Conservation (phyloP, 1,140 invertebrate genomes). For the Trachelipus rathkii region DNA sequence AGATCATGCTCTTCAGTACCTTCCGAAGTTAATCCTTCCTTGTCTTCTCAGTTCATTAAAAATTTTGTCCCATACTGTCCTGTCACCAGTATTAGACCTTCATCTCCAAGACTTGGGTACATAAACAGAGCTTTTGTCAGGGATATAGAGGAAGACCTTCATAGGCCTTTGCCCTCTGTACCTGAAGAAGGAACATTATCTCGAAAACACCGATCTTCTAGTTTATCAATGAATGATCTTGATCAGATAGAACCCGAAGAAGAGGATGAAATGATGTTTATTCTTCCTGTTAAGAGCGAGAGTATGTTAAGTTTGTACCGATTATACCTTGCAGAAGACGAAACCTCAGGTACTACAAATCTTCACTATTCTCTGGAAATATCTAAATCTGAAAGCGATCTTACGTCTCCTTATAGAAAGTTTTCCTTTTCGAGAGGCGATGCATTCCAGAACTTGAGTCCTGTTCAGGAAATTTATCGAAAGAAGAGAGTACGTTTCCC, state of each 20-base stretch:
- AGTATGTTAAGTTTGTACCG: constrained; percentile 47
- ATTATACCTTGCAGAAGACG: constrained; percentile 40
- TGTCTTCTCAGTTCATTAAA: no score
- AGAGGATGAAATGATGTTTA: constrained; percentile 44
- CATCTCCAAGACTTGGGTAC: constrained; percentile 24
- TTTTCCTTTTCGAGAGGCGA: background rate
- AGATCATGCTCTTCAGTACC: constrained; percentile 8
- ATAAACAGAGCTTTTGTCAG: constrained; percentile 34
- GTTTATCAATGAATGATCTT: constrained; percentile 55
- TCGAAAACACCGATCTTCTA: constrained; percentile 46
- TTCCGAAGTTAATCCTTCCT: background rate
- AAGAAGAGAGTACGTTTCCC: constrained; percentile 34
- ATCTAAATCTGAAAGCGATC: constrained; percentile 40
- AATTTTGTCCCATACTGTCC: background rate
- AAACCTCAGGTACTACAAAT: constrained; percentile 31
- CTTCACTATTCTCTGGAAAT: constrained; percentile 45
- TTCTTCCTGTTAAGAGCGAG: constrained; percentile 47
- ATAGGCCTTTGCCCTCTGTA: background rate
- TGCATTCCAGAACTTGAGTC: background rate
- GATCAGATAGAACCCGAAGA: constrained; percentile 48
- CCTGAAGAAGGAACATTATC: constrained; percentile 35
- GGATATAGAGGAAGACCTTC: constrained; percentile 32
- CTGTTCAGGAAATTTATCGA: constrained; percentile 41
- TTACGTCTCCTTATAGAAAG: constrained; percentile 27
- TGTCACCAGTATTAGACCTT: background rate